Percentiles rank a stretch among this genome's conserved stretches.
Evolutionary conservation across 2,113 vertebrate genomes (phyloP).

Genomic region (Cottus gobio): DNA sequence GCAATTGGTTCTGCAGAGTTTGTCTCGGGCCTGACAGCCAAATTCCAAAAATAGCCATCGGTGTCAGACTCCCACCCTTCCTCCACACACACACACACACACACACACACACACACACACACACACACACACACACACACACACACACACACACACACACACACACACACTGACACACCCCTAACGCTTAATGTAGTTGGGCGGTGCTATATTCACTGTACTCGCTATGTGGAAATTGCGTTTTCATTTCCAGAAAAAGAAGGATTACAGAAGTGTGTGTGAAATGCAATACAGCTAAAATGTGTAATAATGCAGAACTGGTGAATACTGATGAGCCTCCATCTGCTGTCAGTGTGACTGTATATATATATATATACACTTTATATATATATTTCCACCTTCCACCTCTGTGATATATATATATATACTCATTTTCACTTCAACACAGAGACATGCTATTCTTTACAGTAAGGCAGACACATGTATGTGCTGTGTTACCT

Average conservation of each 20-base stretch:
- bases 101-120: conserved; percentile 8
- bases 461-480: conserved; percentile 1
- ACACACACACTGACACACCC: conserved; percentile 29
- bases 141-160: conserved; percentile 28
- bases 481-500: conserved; percentile 83
- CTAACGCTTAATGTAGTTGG: conserved; percentile 39
- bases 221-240: conserved; percentile 43
- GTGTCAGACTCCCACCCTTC: conserved; percentile 58
- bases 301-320: conserved; percentile 31
- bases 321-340: conserved; percentile 49
- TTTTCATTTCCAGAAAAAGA: conserved; percentile 48
- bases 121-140: conserved; percentile 18
- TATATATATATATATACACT: too few relatives aligned
- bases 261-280: conserved; percentile 38
- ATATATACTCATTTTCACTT: background rate
- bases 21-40: conserved; percentile 49
- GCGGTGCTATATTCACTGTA: conserved; percentile 62
- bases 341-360: conserved; percentile 25
- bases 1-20: conserved; percentile 39
- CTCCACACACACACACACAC: conserved; percentile 18
- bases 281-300: conserved; percentile 55
- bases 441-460: background rate
- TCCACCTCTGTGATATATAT: too few relatives aligned
- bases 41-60: conserved; percentile 73
- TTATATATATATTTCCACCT: too few relatives aligned